Percentiles rank a stretch among this genome's conserved stretches.
Evolutionary conservation across 2,888 invertebrate genomes (phyloP).

Genomic region (Dryomyza anilis): DNA sequence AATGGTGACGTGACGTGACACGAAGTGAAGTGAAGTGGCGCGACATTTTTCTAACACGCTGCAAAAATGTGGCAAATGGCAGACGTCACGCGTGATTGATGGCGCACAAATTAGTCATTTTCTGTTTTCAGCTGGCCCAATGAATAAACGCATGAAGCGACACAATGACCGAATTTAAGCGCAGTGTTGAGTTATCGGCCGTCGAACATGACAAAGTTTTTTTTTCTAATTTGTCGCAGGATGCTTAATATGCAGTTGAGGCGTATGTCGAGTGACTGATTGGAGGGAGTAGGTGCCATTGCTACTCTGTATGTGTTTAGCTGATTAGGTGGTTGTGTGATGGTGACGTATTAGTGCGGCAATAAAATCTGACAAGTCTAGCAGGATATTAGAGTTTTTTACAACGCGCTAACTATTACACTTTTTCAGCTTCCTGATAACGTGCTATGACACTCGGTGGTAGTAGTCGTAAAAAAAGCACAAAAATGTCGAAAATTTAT

Average conservation of each 20-base stretch:
- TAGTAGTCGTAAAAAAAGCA: background rate
- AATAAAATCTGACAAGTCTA: conserved; percentile 27
- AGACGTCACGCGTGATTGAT: conserved; percentile 30
- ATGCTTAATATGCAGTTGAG: too few species aligned
- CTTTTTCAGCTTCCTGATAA: background rate
- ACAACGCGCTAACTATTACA: too few species aligned
- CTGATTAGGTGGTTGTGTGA: conserved; percentile 22
- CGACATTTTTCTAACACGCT: too few species aligned
- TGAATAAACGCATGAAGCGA: background rate
- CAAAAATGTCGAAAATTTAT: too few species aligned
- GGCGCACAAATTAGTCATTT: conserved; percentile 33
- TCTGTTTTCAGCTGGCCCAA: background rate
- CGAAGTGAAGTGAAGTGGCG: background rate
- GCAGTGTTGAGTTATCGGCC: background rate
- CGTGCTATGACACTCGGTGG: background rate
- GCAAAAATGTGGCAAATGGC: conserved; percentile 17
- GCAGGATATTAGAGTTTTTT: too few species aligned
- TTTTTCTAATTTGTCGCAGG: too few species aligned
- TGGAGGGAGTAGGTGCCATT: background rate
- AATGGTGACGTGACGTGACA: background rate
- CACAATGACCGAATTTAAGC: background rate
- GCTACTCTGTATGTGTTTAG: background rate
- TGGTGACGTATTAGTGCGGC: conserved; percentile 32
- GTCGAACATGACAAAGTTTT: background rate
- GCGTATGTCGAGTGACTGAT: background rate